Evolutionary conservation across 2,888 invertebrate genomes (phyloP).

Genomic region (Ommatoiulus sabulosus): DNA sequence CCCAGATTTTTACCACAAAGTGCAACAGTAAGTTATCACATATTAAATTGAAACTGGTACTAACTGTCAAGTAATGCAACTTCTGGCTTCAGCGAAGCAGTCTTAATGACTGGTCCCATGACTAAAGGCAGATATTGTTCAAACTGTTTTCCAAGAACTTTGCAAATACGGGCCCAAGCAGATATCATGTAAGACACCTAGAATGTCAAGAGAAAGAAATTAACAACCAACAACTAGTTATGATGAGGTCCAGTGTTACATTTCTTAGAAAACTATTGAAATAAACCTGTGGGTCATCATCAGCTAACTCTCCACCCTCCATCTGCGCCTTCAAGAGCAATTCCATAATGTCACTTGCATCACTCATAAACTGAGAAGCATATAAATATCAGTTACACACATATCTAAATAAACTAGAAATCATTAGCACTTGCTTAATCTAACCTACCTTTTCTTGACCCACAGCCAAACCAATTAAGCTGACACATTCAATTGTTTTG

Average conservation of each 20-base stretch:
- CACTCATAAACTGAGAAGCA: conserved; percentile 77
- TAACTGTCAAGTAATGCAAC: conserved; percentile 90
- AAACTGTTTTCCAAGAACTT: conserved; percentile 87
- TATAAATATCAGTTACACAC: conserved; percentile 45
- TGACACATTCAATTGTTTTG: conserved; percentile 99
- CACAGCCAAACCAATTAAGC: conserved; percentile 85
- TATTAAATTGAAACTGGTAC: conserved; percentile 54
- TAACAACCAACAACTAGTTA: not conserved
- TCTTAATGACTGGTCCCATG: conserved; percentile 94
- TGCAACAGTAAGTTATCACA: not conserved
- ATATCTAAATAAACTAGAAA: not conserved
- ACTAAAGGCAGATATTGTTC: conserved; percentile 92
- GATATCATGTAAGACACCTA: conserved; percentile 95
- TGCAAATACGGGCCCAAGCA: conserved; percentile 99
- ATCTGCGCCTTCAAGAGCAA: conserved; percentile 89
- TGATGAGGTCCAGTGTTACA: not conserved
- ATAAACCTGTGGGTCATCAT: conserved; percentile 88
- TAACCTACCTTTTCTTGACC: conserved; percentile 68
- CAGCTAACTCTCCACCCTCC: conserved; percentile 81
- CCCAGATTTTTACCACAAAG: not conserved
- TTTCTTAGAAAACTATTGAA: not conserved
- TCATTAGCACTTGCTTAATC: not conserved
- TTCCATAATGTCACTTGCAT: conserved; percentile 97
- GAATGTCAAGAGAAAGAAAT: conserved; percentile 57
- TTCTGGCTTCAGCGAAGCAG: conserved; percentile 93